Evolutionary conservation across 2,797 vertebrate genomes (phyloP).

Genomic region (Falco peregrinus): DNA sequence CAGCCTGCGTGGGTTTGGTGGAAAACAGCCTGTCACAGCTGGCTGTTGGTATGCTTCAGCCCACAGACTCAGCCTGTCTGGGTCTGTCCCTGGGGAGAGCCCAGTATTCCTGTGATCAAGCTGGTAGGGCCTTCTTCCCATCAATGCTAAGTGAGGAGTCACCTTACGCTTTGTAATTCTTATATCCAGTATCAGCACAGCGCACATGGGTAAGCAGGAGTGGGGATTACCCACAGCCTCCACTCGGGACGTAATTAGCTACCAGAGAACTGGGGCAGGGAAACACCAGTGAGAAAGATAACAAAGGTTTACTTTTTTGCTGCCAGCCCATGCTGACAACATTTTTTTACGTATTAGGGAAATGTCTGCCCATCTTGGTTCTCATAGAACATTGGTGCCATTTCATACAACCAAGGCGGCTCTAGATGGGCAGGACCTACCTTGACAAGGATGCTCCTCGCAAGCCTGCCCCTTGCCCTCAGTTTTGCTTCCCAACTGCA

Average conservation of each 20-base stretch:
- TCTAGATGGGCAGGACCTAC: background rate
- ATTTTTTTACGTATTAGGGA: background rate
- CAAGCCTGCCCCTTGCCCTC: background rate
- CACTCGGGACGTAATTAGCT: background rate
- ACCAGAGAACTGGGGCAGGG: background rate
- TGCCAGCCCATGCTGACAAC: background rate
- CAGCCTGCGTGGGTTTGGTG: background rate
- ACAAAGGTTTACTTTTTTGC: background rate
- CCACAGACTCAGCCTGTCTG: background rate
- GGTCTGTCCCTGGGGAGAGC: background rate
- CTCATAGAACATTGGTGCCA: background rate
- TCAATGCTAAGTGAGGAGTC: background rate
- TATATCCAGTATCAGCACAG: background rate
- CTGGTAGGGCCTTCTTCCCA: background rate
- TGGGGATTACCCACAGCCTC: background rate
- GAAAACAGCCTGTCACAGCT: background rate
- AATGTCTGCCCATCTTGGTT: background rate
- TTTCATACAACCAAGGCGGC: background rate
- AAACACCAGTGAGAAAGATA: background rate
- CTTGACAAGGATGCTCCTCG: background rate
- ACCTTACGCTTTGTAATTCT: background rate
- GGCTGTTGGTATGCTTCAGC: background rate
- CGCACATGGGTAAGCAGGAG: background rate
- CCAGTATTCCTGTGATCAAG: accelerated
- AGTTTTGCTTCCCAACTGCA: background rate